Base-by-base conservation (phyloP, 2,797 vertebrate genomes). In the Apogon talboti region DNA sequence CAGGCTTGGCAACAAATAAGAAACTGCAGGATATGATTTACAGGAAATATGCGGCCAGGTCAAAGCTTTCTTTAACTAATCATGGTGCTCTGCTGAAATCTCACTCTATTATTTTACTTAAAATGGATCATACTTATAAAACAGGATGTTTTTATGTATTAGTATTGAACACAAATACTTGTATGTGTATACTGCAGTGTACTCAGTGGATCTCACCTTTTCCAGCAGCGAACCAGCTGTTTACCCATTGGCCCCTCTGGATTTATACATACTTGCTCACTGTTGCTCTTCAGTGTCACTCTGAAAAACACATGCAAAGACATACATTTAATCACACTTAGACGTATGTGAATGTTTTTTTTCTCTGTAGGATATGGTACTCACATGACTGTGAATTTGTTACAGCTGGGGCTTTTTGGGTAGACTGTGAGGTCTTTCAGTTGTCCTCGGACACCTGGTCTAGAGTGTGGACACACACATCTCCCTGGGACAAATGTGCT, bases 331-430 rank as follows among this genome's bases (percentile, higher is more conserved):
- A 7, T 76, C 24, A 16, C 24, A 30, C 5, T 59, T 3, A 11
- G 2, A 19, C 16, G 8, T 15, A 21, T 16, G 38, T 51, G 7
- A 44, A 12, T 30, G n/a, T n/a, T n/a, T 4, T 66, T 28, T 37
- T 37, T 53, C 9, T 51, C 9, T 55, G 50, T 21, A 57, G 43
- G 40, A 30, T 58, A 6, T 51, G 19, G 11, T 79, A 91, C 93
- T 92, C 76, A 95, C 94, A 95, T 93, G 42, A 95, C 87, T 53
- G 92, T 92, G 11, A 85, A 9, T 33, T 53, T 82, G 50, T 60
- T 11, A 43, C 94, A 95, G 40, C 28, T 78, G n/a, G 79, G 40
- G 63, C 75, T 87, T 58, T 55, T 87, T 7, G 47, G 72, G n/a
- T 45, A 62, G 16, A 95, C 72, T 0, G 0, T 11, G 9, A 93